Evolutionary conservation across 1,140 invertebrate genomes (phyloP), one percentile per base, ranked within the genome.

Genomic region (Dinoponera quadriceps): DNA sequence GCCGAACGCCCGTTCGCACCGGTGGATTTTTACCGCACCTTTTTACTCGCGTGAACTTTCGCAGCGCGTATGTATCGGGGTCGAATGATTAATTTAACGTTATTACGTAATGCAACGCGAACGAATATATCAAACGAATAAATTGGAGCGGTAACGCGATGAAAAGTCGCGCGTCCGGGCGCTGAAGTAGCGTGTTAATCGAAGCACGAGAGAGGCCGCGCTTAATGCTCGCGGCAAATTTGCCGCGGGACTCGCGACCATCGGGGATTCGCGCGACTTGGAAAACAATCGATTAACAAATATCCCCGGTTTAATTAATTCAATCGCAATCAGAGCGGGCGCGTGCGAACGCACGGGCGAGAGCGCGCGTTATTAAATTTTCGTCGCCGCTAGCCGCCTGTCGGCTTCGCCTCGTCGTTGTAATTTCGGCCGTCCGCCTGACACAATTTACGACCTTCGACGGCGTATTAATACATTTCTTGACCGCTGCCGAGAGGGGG

Each of bases 261-360:
- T n/a, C n/a, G n/a, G n/a, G n/a, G n/a, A 3, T 11, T 38, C 22
- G 25, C 54, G 69, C 86, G 51, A 71, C 82, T 74, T 80, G n/a
- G 69, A 72, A 81, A 87, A 84, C 85, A 78, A 75, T 72, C 78
- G 86, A 88, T 88, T 88, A 88, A 88, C 88, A 89, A 89, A 89
- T 89, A 89, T 89, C 65, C 78, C 65, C 63, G 38, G 69, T 65
- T 72, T 86, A 86, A 89, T 89, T 89, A 89, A 88, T 88, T 86
- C 59, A 88, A 88, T 89, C 68, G 85, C 85, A 82, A 89, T 89
- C 87, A 74, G 82, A 88, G 71, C 72, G 60, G 44, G 77, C 48
- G 66, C 78, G 84, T 82, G 80, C 38, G 38, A 3, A 9, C 3
- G 38, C 38, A 9, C 38, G 38, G 2, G 33, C 33, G 7, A 2